Conservation (phyloP, 2,888 invertebrate genomes). For the Netelia melanura region DNA sequence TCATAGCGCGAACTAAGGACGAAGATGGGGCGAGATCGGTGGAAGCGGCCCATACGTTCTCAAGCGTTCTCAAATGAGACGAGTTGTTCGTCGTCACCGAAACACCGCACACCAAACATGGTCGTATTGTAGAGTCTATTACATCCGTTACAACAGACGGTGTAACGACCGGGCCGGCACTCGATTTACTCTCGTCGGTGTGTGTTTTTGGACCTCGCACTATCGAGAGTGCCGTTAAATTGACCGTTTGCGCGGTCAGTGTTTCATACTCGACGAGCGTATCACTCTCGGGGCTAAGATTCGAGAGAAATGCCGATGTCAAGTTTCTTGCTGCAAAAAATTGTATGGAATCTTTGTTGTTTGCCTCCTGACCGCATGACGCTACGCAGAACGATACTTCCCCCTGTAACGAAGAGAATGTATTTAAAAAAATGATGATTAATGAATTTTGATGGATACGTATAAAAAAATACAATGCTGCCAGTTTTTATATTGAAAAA, state of each 20-base stretch:
- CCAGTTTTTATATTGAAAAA: too few relatives aligned
- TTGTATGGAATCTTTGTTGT: constrained; percentile 81
- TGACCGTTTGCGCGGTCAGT: constrained; percentile 76
- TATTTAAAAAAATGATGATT: neutral
- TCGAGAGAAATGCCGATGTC: constrained; percentile 78
- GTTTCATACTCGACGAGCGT: constrained; percentile 77
- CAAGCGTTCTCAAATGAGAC: constrained; percentile 80
- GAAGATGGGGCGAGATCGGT: constrained; percentile 82
- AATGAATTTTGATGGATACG: neutral
- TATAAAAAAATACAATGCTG: too few relatives aligned
- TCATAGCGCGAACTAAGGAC: constrained; percentile 90
- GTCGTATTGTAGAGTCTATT: constrained; percentile 81
- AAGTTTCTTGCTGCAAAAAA: constrained; percentile 79
- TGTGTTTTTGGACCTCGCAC: constrained; percentile 81
- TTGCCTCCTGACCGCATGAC: constrained; percentile 80
- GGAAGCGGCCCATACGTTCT: constrained; percentile 82
- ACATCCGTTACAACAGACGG: constrained; percentile 66
- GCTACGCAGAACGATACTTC: constrained; percentile 85
- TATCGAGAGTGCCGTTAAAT: constrained; percentile 85
- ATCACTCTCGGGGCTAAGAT: constrained; percentile 77
- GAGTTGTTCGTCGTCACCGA: constrained; percentile 80
- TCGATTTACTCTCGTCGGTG: constrained; percentile 66
- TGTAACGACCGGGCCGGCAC: constrained; percentile 68
- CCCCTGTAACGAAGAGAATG: constrained; percentile 80
- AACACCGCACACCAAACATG: constrained; percentile 86